Evolutionary conservation across 2,113 vertebrate species (phyloP).

Genomic region (Struthio camelus): DNA sequence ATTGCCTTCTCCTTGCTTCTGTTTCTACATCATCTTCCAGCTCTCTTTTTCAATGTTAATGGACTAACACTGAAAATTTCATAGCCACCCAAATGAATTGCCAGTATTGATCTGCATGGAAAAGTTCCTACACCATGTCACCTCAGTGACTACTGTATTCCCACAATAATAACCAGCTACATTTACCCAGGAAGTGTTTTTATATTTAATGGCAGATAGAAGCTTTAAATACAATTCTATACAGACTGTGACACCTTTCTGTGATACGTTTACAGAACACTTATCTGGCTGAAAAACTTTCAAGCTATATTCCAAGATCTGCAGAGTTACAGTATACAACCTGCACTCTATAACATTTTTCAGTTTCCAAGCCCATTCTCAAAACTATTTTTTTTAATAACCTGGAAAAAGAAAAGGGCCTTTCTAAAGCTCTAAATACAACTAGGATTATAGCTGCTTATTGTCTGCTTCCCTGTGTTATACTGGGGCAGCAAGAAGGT

Average conservation of each 20-base stretch:
- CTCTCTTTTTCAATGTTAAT: slow-evolving; percentile 14
- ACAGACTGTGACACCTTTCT: background rate
- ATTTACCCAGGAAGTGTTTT: slow-evolving; percentile 62
- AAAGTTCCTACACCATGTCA: slow-evolving; percentile 44
- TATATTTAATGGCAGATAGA: background rate
- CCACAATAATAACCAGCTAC: slow-evolving; percentile 37
- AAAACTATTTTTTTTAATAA: background rate
- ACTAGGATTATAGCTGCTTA: background rate
- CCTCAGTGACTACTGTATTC: slow-evolving; percentile 26
- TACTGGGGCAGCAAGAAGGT: background rate
- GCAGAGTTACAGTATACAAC: background rate
- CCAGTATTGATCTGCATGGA: slow-evolving; percentile 49
- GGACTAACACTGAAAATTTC: slow-evolving; percentile 29
- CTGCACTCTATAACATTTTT: background rate
- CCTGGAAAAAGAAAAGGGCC: background rate
- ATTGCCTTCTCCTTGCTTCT: background rate
- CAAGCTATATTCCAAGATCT: background rate
- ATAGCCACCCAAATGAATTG: slow-evolving; percentile 48
- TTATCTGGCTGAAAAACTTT: background rate
- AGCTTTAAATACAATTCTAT: slow-evolving; percentile 27
- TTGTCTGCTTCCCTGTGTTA: background rate
- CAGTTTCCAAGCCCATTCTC: background rate
- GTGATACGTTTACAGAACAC: background rate
- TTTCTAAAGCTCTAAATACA: background rate
- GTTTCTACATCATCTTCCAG: background rate